These are phyloP conservation scores for Enteromius anoplus DNA, from an alignment of 2,797 vertebrate genomes.

Conservation along the genomic window DNA sequence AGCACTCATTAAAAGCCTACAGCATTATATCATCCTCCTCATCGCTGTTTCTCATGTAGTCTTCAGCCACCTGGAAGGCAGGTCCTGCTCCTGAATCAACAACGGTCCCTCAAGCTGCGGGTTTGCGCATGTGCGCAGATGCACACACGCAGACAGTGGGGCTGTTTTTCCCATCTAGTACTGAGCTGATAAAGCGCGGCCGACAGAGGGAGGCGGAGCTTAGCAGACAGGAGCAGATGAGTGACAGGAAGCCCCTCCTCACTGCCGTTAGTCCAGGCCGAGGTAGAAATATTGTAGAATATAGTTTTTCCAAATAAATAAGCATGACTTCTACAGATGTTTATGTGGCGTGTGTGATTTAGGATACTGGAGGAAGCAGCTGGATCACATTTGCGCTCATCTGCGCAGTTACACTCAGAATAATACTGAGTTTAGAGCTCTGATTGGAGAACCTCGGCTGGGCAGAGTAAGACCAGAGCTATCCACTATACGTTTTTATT, in stretches of 20 bases:
- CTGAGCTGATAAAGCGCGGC: slow-evolving; percentile 77
- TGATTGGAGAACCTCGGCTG: slow-evolving; percentile 91
- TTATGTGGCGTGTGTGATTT: slow-evolving; percentile 6
- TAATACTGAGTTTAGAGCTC: slow-evolving; percentile 84
- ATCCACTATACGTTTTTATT: too few relatives aligned
- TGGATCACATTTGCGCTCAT: slow-evolving; percentile 92
- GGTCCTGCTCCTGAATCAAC: slow-evolving; percentile 51
- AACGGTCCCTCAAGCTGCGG: slow-evolving; percentile 46
- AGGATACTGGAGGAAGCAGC: slow-evolving; percentile 95
- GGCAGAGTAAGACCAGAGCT: slow-evolving; percentile 80
- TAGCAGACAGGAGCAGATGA: slow-evolving; percentile 75
- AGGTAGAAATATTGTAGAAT: slow-evolving; percentile 72
- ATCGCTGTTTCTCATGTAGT: slow-evolving; percentile 45
- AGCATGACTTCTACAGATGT: neutral
- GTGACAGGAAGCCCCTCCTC: slow-evolving; percentile 77
- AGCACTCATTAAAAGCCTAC: neutral
- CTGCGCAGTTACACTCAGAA: slow-evolving; percentile 92
- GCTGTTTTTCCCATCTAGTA: slow-evolving; percentile 88
- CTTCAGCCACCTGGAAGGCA: slow-evolving; percentile 70
- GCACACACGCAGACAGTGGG: slow-evolving; percentile 85
- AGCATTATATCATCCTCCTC: neutral
- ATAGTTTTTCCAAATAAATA: neutral
- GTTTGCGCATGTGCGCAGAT: slow-evolving; percentile 65
- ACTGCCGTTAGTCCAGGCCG: slow-evolving; percentile 90
- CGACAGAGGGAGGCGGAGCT: slow-evolving; percentile 72